A percentile compares a stretch with the other conserved stretches of the same genome.
phyloP scores from a whole-genome alignment of 1,140 invertebrate genomes.

The Anastatus disparis region DNA sequence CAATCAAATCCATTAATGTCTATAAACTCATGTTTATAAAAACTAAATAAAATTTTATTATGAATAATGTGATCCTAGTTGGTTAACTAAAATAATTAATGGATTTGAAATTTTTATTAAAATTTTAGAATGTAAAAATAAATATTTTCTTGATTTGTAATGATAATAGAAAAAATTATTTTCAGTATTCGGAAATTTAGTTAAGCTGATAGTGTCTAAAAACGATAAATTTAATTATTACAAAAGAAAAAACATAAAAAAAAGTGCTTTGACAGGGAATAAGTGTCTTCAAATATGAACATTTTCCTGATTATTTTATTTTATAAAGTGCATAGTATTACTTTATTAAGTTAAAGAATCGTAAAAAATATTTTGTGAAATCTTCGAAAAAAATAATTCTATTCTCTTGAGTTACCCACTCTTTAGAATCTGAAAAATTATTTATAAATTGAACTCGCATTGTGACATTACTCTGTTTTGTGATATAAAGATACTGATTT shows the following conservation, averaged over 20 bases:
- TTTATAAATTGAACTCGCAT: neutral
- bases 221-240: neutral
- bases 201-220: neutral
- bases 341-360: neutral
- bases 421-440: neutral
- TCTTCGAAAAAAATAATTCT: neutral
- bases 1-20: slow-evolving; percentile 3
- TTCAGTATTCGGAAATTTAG: slow-evolving; percentile 8
- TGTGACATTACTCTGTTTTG: neutral
- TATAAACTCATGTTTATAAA: no score
- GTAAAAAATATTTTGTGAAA: neutral
- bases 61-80: no score
- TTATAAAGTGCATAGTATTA: slow-evolving; percentile 19
- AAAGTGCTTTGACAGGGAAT: slow-evolving; percentile 9
- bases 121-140: neutral
- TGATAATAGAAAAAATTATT: neutral
- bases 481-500: slow-evolving; percentile 12
- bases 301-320: slow-evolving; percentile 7
- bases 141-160: neutral
- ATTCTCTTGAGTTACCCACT: slow-evolving; percentile 17
- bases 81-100: slow-evolving; percentile 7
- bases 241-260: neutral
- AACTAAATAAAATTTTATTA: no score
- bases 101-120: slow-evolving; percentile 24
- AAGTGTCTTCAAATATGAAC: slow-evolving; percentile 21